Percentiles rank a stretch among this genome's conserved stretches.
Conservation (phyloP, 2,113 vertebrate genomes). For the Seriola rivoliana region DNA sequence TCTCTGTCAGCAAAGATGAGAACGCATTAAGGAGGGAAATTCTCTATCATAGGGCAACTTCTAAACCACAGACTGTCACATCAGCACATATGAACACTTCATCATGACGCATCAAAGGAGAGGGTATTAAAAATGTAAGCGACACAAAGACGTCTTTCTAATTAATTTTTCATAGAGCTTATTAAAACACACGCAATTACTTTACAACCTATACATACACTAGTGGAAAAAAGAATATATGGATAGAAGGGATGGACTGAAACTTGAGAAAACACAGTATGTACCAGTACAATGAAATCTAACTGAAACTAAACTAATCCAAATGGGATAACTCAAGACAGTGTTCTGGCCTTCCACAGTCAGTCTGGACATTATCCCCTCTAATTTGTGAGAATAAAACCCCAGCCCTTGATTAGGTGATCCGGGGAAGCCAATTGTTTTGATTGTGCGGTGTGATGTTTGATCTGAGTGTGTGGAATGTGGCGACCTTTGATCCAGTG, state of each 20-base stretch:
- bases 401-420: slow-evolving; percentile 66
- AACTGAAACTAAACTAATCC: slow-evolving; percentile 2
- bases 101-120: slow-evolving; percentile 23
- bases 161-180: not conserved
- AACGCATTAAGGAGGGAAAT: slow-evolving; percentile 14
- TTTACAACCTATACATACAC: not conserved
- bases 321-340: slow-evolving; percentile 16
- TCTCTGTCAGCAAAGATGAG: slow-evolving; percentile 58
- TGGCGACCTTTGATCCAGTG: slow-evolving; percentile 82
- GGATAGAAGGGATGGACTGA: not conserved
- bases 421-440: slow-evolving; percentile 77
- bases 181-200: not conserved
- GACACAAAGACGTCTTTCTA: not conserved
- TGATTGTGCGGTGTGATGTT: slow-evolving; percentile 76
- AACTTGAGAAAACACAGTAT: slow-evolving; percentile 7
- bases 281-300: not conserved
- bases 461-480: slow-evolving; percentile 80
- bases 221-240: not conserved
- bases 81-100: slow-evolving; percentile 23
- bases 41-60: slow-evolving; percentile 20
- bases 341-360: slow-evolving; percentile 16
- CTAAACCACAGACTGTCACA: slow-evolving; percentile 32
- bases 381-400: slow-evolving; percentile 72
- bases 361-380: slow-evolving; percentile 45
- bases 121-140: slow-evolving; percentile 2